phyloP scores from a whole-genome alignment of 2,113 vertebrate species.

The human region DNA sequence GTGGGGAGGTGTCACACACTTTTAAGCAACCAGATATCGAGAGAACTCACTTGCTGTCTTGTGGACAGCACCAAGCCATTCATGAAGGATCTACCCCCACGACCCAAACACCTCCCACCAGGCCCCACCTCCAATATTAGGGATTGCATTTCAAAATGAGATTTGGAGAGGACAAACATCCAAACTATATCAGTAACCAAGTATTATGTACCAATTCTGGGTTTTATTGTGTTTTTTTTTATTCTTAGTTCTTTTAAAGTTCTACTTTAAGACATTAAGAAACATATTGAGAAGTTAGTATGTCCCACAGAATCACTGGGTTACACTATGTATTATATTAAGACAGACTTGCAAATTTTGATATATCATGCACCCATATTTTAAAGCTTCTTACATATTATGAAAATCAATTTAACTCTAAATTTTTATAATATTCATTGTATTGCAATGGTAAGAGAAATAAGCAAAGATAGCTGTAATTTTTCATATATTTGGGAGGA shows the following conservation, averaged over 20 bases:
- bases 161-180: too few species aligned
- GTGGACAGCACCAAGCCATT: too few species aligned
- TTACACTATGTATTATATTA: not conserved
- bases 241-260: not conserved
- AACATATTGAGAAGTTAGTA: constrained; percentile 1
- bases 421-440: constrained; percentile 21
- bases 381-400: not conserved
- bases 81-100: too few species aligned
- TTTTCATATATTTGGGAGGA: not conserved
- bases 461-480: not conserved
- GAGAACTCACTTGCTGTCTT: too few species aligned
- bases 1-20: too few species aligned
- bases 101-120: too few species aligned
- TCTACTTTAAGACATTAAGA: not conserved
- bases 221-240: not conserved
- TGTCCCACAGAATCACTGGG: not conserved
- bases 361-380: not conserved
- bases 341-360: not conserved
- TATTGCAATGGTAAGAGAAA: not conserved
- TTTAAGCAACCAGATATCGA: too few species aligned
- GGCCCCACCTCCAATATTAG: too few species aligned
- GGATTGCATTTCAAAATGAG: too few species aligned
- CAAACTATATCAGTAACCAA: not conserved
- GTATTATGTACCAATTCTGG: not conserved
- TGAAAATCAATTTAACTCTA: not conserved